Base-by-base conservation (phyloP, 2,797 vertebrate species). In the Sarcoramphus papa region DNA sequence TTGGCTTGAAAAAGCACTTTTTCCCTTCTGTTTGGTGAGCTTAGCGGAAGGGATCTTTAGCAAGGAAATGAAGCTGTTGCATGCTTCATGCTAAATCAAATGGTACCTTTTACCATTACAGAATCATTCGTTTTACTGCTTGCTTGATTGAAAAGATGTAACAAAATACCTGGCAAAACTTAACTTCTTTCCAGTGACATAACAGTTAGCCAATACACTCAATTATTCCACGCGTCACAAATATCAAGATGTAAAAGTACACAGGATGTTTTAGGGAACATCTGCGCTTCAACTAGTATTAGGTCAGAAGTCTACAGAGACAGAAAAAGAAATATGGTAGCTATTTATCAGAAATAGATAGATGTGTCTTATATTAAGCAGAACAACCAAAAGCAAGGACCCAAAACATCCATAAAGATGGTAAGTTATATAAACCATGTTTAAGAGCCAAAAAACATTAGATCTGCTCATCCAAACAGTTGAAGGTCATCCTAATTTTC, bases 141-240 rank as follows among this genome's bases (percentile, higher is more conserved):
- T 77, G 87, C 30, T 68, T 83, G 89, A 84, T 21, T 88, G 86
- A 93, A 83, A 63, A 92, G 54, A 37, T 63, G 40, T 63, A 94
- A 90, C 62, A 92, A 95, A 96, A 96, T 41, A 88, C 70, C 45
- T 41, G 30, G 56, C 78, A 95, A 93, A 94, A 94, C 83, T 80
- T 84, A 76, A 91, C 91, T 91, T 90, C 56, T 92, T 88, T 74
- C 84, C 64, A 76, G 60, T 65, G 91, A 94, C n/a, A 14, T 35
- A 77, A 88, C 57, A 69, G 70, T 69, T 57, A 45, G 45, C 63
- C 65, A 74, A 81, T 79, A 93, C 73, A 87, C 17, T 85, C 62
- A 97, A 85, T 64, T 92, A 90, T 87, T 90, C 88, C 94, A 94
- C 43, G 79, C 76, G 79, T 94, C 88, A 94, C 54, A 89, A 95